phyloP scores from a whole-genome alignment of 2,113 vertebrate species.

The Triplophysa siluroides region DNA sequence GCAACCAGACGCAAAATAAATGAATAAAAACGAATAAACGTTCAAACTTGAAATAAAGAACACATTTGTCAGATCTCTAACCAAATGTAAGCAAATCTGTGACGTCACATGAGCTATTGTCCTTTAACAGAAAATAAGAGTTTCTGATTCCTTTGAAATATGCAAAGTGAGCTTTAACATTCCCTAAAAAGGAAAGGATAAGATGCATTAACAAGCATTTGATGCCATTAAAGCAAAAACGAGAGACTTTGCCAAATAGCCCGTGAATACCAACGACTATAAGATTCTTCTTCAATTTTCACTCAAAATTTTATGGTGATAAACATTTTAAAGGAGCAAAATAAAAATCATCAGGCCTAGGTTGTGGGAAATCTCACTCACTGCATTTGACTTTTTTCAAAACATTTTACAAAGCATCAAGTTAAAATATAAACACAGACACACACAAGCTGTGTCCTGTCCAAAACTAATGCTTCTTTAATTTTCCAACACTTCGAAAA shows the following conservation, averaged over 20 bases:
- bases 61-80: not conserved
- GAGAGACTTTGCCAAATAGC: not conserved
- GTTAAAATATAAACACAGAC: not conserved
- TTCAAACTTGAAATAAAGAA: not conserved
- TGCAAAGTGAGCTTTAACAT: not conserved
- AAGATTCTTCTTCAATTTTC: no score
- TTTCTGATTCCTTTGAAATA: not conserved
- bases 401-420: no score
- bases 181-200: not conserved
- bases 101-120: not conserved
- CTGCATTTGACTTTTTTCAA: no score
- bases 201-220: not conserved
- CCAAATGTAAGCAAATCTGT: not conserved
- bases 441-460: slow-evolving; percentile 10
- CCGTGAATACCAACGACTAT: no score
- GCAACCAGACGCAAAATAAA: not conserved
- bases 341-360: no score
- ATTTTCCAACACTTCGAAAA: slow-evolving; percentile 6
- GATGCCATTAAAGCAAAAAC: not conserved
- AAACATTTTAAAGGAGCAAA: no score
- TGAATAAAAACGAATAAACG: not conserved
- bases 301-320: no score
- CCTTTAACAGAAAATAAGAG: not conserved
- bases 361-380: no score
- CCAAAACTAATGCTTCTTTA: not conserved